phyloP scores from a whole-genome alignment of 1,140 invertebrate species.

The Trichonephila clavipes region DNA sequence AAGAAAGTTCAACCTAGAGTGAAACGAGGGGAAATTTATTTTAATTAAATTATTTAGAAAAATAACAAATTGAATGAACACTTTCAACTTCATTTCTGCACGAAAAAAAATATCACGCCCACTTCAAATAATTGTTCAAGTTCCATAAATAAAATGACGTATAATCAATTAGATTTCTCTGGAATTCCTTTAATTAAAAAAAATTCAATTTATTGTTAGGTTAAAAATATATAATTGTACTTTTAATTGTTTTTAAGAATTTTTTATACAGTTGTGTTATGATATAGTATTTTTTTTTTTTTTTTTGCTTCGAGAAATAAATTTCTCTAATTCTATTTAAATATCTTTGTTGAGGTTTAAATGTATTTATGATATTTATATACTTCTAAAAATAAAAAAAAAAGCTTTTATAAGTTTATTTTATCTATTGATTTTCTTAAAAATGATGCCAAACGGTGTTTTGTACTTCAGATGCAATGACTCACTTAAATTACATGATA shows the following conservation, averaged over 20 bases:
- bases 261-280: neutral
- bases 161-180: neutral
- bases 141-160: neutral
- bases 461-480: too few species aligned
- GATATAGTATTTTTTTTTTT: neutral
- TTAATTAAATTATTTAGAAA: constrained; percentile 8
- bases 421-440: too few species aligned
- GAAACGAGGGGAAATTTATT: neutral
- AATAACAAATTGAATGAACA: neutral
- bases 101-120: neutral
- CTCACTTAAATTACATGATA: too few species aligned
- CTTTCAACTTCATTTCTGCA: neutral
- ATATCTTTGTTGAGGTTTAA: neutral
- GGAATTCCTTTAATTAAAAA: neutral
- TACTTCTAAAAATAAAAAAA: neutral
- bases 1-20: neutral
- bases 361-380: neutral
- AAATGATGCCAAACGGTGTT: too few species aligned
- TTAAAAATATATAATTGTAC: neutral
- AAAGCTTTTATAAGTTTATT: too few species aligned
- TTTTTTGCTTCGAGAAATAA: neutral
- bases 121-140: neutral
- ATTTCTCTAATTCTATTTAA: neutral
- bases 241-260: neutral
- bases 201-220: neutral